Conservation (phyloP, 2,888 invertebrate genomes). For the Microdon myrmicae region DNA sequence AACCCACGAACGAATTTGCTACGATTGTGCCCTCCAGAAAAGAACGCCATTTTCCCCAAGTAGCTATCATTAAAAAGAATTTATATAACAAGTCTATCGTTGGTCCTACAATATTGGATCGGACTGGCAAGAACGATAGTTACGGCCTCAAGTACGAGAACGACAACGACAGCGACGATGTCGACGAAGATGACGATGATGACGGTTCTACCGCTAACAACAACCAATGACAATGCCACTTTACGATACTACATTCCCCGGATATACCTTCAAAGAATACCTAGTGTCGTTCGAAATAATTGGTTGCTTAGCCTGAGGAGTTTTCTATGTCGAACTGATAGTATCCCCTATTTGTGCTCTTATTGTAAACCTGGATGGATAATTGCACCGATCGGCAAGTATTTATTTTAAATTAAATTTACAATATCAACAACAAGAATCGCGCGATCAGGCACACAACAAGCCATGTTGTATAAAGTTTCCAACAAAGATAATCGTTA, state of each 20-base stretch:
- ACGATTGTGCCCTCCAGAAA: no score
- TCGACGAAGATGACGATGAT: no score
- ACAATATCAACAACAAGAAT: conserved; percentile 51
- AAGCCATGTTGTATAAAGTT: conserved; percentile 52
- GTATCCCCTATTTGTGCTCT: conserved; percentile 6
- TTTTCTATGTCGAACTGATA: conserved; percentile 13
- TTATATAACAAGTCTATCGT: conserved; percentile 52
- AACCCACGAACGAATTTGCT: conserved; percentile 46
- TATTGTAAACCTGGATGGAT: conserved; percentile 40
- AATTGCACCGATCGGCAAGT: conserved; percentile 49
- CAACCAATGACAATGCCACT: no score
- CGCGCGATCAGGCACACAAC: conserved; percentile 34
- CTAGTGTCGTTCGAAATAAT: conserved; percentile 42
- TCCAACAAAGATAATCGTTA: conserved; percentile 27
- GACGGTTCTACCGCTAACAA: no score
- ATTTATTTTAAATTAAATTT: conserved; percentile 53
- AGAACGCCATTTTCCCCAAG: no score
- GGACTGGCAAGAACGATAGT: conserved; percentile 23
- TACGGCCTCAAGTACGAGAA: conserved; percentile 5
- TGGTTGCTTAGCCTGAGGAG: conserved; percentile 40
- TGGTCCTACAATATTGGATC: conserved; percentile 42
- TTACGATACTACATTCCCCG: no score
- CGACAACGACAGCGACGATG: conserved; percentile 21
- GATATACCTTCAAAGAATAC: conserved; percentile 26
- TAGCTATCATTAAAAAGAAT: conserved; percentile 48